Conservation (phyloP, 1,140 invertebrate genomes). For the Psix sp. region DNA sequence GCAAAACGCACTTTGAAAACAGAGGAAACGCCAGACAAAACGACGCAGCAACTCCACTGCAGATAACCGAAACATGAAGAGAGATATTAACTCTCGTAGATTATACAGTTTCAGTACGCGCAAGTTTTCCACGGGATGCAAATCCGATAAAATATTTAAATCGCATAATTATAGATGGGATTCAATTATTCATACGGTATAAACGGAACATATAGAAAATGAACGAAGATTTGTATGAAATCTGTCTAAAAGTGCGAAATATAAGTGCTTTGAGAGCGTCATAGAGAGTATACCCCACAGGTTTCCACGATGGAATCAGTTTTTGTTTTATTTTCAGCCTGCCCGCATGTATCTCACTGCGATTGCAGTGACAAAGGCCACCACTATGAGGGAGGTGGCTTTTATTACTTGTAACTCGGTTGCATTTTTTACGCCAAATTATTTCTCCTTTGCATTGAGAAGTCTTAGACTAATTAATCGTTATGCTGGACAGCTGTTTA, state of each 20-base stretch:
- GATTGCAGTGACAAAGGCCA: slow-evolving; percentile 40
- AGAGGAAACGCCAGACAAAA: slow-evolving; percentile 44
- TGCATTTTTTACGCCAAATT: slow-evolving; percentile 36
- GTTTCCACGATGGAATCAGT: slow-evolving; percentile 33
- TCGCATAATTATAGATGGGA: background rate
- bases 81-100: slow-evolving; percentile 30
- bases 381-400: slow-evolving; percentile 34
- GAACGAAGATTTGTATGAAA: too few species aligned
- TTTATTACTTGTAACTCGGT: slow-evolving; percentile 34
- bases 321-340: slow-evolving; percentile 40
- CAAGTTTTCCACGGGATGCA: background rate
- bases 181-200: too few species aligned
- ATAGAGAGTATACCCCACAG: slow-evolving; percentile 26
- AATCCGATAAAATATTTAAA: background rate
- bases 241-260: too few species aligned
- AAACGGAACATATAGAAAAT: too few species aligned
- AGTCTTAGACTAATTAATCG: background rate
- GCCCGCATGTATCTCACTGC: slow-evolving; percentile 40
- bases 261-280: slow-evolving; percentile 27
- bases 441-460: slow-evolving; percentile 15
- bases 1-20: slow-evolving; percentile 42
- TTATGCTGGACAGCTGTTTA: too few species aligned
- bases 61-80: slow-evolving; percentile 44
- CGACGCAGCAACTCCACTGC: slow-evolving; percentile 16
- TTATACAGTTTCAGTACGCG: slow-evolving; percentile 15